Conservation (phyloP, 2,797 vertebrate species). For the Sebastes hubbsi region DNA sequence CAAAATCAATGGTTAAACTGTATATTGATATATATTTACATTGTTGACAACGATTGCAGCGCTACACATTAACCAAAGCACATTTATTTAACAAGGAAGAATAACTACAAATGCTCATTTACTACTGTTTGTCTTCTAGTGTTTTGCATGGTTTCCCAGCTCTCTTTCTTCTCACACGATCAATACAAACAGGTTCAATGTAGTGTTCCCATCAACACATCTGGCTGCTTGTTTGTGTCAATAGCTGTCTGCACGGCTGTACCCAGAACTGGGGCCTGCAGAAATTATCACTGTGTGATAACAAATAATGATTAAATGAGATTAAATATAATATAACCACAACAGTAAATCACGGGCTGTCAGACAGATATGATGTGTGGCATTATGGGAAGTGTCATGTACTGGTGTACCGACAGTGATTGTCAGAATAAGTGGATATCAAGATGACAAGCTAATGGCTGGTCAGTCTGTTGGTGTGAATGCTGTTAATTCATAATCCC, state of each 20-base stretch:
- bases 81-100: background rate
- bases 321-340: background rate
- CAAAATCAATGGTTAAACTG: background rate
- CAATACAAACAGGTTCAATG: background rate
- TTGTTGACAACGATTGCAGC: background rate
- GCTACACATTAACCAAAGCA: background rate
- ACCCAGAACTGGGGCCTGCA: background rate
- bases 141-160: background rate
- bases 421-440: background rate
- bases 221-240: background rate
- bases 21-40: background rate
- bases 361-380: background rate
- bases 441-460: background rate
- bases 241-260: background rate
- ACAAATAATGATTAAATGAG: background rate
- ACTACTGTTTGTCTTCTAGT: background rate
- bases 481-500: background rate
- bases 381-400: background rate
- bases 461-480: background rate
- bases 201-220: background rate
- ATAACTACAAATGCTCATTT: background rate
- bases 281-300: background rate
- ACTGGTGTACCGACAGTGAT: background rate
- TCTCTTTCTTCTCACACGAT: background rate
- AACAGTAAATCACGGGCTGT: background rate